These are phyloP conservation scores for Synchiropus splendidus DNA, from an alignment of 2,113 vertebrate species.

Conservation along the genomic window DNA sequence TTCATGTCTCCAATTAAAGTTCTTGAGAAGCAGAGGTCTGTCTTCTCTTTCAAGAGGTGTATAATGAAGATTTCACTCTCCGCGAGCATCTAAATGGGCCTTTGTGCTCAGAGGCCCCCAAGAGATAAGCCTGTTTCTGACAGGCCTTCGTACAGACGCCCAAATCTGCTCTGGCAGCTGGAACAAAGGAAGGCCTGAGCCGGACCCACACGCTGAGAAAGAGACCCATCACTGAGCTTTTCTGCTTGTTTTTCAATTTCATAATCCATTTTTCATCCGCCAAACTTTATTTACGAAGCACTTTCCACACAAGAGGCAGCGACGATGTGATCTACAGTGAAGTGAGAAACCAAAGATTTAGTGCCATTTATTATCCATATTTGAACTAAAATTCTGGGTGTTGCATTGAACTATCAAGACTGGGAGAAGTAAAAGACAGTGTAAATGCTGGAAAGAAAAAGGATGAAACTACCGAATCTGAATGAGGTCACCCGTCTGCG, in stretches of 20 bases:
- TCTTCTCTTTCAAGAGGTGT: slow-evolving; percentile 39
- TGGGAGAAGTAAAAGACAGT: too few relatives aligned
- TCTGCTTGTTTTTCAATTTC: slow-evolving; percentile 31
- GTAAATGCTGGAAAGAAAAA: too few relatives aligned
- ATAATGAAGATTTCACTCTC: slow-evolving; percentile 66
- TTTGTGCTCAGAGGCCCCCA: slow-evolving; percentile 58
- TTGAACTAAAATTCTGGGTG: too few relatives aligned
- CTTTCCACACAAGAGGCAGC: too few relatives aligned
- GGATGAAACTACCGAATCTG: too few relatives aligned
- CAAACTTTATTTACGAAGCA: too few relatives aligned
- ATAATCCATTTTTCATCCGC: slow-evolving; percentile 5
- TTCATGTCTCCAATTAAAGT: slow-evolving; percentile 39
- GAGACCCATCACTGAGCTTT: slow-evolving; percentile 25
- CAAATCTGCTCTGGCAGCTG: slow-evolving; percentile 66
- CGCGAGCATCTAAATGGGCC: slow-evolving; percentile 52
- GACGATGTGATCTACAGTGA: too few relatives aligned
- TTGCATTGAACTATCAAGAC: too few relatives aligned
- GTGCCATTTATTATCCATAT: too few relatives aligned
- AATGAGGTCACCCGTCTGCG: too few relatives aligned
- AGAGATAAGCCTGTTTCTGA: slow-evolving; percentile 68
- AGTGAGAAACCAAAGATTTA: too few relatives aligned
- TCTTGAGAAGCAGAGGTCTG: slow-evolving; percentile 39
- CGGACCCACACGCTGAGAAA: slow-evolving; percentile 34
- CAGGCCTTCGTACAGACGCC: slow-evolving; percentile 58
- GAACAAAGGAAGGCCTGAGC: slow-evolving; percentile 58